Evolutionary conservation across 2,113 vertebrate species (phyloP), one percentile per base, ranked within the genome.

Genomic region (Cryptomyrus ogoouensis): DNA sequence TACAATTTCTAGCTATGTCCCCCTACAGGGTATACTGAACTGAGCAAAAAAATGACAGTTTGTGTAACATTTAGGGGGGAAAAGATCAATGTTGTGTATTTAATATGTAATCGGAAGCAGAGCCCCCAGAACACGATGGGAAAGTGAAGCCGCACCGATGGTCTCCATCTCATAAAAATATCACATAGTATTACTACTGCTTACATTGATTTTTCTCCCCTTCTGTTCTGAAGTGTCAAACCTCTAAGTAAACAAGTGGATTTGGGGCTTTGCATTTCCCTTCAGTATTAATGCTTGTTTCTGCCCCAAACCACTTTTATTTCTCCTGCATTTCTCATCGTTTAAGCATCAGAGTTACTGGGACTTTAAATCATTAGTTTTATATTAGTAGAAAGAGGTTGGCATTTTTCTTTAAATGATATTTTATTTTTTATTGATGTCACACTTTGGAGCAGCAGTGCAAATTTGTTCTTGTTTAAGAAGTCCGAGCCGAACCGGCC

Each of bases 31-130:
- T 80, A 42, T 8, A 80, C 74, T 19, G 17, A 7, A 42, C 70
- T 39, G 31, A 77, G 70, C 70, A 80, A 0, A 42, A 42, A 39
- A 80, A 42, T 80, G 35, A 80, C 74, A 80, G 74, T 47, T 90
- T 47, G 62, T 42, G 74, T 80, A 42, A 80, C 74, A 80, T 80
- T 39, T 80, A 39, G 17, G 74, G 35, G 35, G 39, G 17, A 47
- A 85, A 47, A 47, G 66, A 89, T 89, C 77, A 84, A 42, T 42
- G 31, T 42, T 47, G 53, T 74, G 27, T 90, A 70, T 88, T 88
- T 39, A 21, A 89, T 49, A 2, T 52, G 24, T 85, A 49, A 70
- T 27, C 4, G 39, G 4, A 77, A 24, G 42, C 17, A 70, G 83
- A 84, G 88, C 66, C 50, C 77, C 19, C n/a, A 44, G 56, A 46